A percentile compares a stretch with the other conserved stretches of the same genome.
These are phyloP conservation scores for Telmatochromis sp. DNA, from an alignment of 2,113 vertebrate genomes.

Conservation along the genomic window DNA sequence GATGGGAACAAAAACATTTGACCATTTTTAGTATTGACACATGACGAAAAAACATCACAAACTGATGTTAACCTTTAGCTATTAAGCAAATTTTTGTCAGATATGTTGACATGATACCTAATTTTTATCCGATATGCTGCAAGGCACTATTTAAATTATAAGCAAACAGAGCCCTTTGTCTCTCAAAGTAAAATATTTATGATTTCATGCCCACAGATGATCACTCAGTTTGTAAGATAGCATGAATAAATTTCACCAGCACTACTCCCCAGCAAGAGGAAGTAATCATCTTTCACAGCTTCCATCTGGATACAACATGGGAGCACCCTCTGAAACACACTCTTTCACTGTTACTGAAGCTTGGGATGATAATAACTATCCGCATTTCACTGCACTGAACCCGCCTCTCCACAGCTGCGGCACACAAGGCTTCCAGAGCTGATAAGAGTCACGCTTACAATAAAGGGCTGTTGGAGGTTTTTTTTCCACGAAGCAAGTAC, in stretches of 20 bases:
- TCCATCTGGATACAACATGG: slow-evolving; percentile 53
- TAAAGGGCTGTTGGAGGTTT: slow-evolving; percentile 7
- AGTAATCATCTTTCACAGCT: slow-evolving; percentile 49
- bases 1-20: background rate
- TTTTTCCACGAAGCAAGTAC: background rate
- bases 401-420: slow-evolving; percentile 51
- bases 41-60: background rate
- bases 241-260: slow-evolving; percentile 13
- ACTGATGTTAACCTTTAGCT: background rate
- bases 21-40: background rate
- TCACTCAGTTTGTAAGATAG: background rate
- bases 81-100: background rate
- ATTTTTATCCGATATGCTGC: background rate
- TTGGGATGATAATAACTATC: slow-evolving; percentile 51
- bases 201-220: background rate
- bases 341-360: slow-evolving; percentile 23
- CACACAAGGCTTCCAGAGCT: slow-evolving; percentile 1
- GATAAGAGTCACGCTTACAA: slow-evolving; percentile 19
- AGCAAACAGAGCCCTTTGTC: background rate
- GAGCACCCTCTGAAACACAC: slow-evolving; percentile 24
- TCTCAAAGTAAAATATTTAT: background rate
- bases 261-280: slow-evolving; percentile 13
- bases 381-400: slow-evolving; percentile 36
- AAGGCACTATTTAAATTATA: background rate
- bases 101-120: background rate